Evolutionary conservation across 2,797 vertebrate species (phyloP), one percentile per base, ranked within the genome.

Genomic region (Hafferia zeledoni): DNA sequence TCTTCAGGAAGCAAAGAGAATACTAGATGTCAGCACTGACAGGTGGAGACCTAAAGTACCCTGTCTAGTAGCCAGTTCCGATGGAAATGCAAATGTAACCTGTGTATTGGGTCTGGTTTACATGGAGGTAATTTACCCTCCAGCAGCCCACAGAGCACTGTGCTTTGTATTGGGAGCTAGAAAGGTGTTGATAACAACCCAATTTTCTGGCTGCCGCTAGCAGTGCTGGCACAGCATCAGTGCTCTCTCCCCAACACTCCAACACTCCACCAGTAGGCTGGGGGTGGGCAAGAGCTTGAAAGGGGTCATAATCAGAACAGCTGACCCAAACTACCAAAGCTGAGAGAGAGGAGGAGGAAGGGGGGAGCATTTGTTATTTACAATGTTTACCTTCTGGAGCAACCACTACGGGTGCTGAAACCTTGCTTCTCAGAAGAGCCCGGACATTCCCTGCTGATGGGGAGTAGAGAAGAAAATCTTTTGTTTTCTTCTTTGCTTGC

Each of bases 181-280:
- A 23, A 39, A 52, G 49, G 43, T 9, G 30, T 11, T 2, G 1
- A 3, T 11, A 37, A 37, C 49, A 24, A 4, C 28, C 23, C 71
- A 33, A 8, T 4, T 19, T 49, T 39, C 43, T 76, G 70, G 35
- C 41, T 56, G 1, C 27, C 28, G 70, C 55, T 41, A 47, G 33
- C 63, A 61, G 31, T 4, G 41, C 77, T 69, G 78, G 47, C 56
- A n/a, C 19, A 82, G 37, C 35, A 44, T 4, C 56, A 1, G 0
- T 24, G n/a, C 19, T 44, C 23, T 37, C 35, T 1, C 18, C 31
- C 49, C 49, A 44, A 9, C 19, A 39, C 49, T 55, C 31, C 31
- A 8, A 3, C 27, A 5, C 63, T 39, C 23, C 37, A 6, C 17
- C 0, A 1, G 27, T 11, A n/a, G 33, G 27, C 41, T 69, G 56